Percentiles rank a stretch among this genome's conserved stretches.
Conservation (phyloP, 2,797 vertebrate species). For the Sus cebifrons region DNA sequence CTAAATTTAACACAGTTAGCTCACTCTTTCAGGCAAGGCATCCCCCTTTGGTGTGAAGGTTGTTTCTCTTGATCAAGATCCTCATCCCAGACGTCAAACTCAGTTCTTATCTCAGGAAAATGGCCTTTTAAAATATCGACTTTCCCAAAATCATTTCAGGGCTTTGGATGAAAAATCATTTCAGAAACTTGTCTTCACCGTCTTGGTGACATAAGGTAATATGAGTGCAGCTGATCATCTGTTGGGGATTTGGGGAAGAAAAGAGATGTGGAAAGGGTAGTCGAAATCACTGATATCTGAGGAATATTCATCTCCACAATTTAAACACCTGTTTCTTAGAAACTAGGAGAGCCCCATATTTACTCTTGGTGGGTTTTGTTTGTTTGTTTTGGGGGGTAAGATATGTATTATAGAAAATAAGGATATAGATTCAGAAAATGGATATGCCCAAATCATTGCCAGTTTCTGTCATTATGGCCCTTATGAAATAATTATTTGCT, state of each 20-base stretch:
- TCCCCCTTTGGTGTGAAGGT: neutral
- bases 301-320: neutral
- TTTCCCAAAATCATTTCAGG: no score
- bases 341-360: neutral
- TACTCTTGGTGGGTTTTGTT: neutral
- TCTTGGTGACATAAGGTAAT: neutral
- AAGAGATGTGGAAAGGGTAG: neutral
- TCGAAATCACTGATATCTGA: neutral
- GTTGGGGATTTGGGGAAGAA: neutral
- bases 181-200: neutral
- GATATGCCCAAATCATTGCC: no score
- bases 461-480: rapidly evolving
- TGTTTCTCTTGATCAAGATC: neutral
- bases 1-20: neutral
- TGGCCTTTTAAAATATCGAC: neutral
- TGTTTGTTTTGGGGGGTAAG: neutral
- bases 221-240: neutral
- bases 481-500: neutral
- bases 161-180: neutral
- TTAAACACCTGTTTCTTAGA: slow-evolving; percentile 58
- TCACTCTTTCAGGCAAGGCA: neutral
- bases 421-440: neutral
- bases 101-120: neutral
- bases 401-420: neutral
- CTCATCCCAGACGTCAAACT: neutral